A percentile compares a stretch with the other conserved stretches of the same genome.
Conservation (phyloP, 2,888 invertebrate genomes). For the Sphaerophoria rueppellii region DNA sequence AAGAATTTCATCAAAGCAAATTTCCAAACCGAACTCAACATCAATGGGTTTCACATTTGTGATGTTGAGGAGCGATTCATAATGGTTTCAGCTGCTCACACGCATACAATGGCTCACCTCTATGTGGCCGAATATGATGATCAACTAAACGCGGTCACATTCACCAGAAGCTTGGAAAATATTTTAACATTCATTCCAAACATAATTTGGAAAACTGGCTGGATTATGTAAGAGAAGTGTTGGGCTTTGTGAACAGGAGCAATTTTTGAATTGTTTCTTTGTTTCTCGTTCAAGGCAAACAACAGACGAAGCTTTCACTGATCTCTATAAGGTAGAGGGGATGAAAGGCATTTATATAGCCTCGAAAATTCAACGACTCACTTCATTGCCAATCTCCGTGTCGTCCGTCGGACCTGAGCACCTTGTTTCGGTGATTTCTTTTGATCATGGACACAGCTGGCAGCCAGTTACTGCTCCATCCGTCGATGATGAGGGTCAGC, state of each 20-base stretch:
- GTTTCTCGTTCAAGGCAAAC: slow-evolving; percentile 84
- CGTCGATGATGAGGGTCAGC: slow-evolving; percentile 87
- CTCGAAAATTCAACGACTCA: slow-evolving; percentile 86
- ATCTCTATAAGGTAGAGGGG: slow-evolving; percentile 93
- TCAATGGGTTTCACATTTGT: slow-evolving; percentile 88
- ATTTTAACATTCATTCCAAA: slow-evolving; percentile 93
- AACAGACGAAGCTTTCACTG: slow-evolving; percentile 91
- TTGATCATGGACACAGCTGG: slow-evolving; percentile 94
- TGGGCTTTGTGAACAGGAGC: no score
- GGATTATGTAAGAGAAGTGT: slow-evolving; percentile 88
- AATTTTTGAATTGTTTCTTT: slow-evolving; percentile 56
- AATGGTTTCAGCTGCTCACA: slow-evolving; percentile 92
- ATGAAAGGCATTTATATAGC: slow-evolving; percentile 94
- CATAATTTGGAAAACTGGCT: slow-evolving; percentile 90
- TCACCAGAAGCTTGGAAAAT: slow-evolving; percentile 90
- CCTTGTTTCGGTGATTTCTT: slow-evolving; percentile 90
- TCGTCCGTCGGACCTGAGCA: slow-evolving; percentile 88
- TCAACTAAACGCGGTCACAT: slow-evolving; percentile 86
- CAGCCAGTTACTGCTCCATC: slow-evolving; percentile 88
- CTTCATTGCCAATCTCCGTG: slow-evolving; percentile 48
- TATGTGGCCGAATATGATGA: slow-evolving; percentile 90
- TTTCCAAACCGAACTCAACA: slow-evolving; percentile 88
- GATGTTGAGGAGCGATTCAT: slow-evolving; percentile 92
- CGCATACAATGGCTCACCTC: slow-evolving; percentile 88
- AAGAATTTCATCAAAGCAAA: slow-evolving; percentile 88